Percentiles rank a stretch among this genome's conserved stretches.
Conservation (phyloP, 2,797 vertebrate species). For the Tragelaphus oryx region DNA sequence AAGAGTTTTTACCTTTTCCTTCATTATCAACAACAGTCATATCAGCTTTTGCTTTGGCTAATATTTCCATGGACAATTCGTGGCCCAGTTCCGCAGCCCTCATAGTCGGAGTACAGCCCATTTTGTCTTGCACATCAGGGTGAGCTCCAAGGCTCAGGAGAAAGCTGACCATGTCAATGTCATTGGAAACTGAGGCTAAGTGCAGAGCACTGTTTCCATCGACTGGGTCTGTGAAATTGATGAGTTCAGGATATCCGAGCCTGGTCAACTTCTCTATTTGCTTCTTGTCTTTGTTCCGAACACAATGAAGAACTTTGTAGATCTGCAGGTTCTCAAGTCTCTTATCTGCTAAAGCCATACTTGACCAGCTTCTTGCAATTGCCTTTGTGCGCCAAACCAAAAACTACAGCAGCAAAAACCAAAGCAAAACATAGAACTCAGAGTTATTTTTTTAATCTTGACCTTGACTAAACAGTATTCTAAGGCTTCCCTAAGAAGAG, state of each 20-base stretch:
- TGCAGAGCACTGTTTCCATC: constrained; percentile 88
- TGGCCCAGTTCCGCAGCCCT: constrained; percentile 90
- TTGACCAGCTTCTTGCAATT: constrained; percentile 62
- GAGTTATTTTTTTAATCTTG: constrained; percentile 6
- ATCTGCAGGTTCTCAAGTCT: constrained; percentile 89
- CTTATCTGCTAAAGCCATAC: constrained; percentile 75
- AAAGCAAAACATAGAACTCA: not conserved
- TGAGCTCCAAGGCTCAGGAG: constrained; percentile 86
- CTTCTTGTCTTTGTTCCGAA: constrained; percentile 82
- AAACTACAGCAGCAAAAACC: not conserved
- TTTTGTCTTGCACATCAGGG: constrained; percentile 86
- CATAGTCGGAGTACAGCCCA: constrained; percentile 89
- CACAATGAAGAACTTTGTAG: constrained; percentile 90
- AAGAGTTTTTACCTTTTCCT: constrained; percentile 87
- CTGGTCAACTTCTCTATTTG: constrained; percentile 88
- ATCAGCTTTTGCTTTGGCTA: constrained; percentile 85
- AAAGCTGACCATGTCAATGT: constrained; percentile 87
- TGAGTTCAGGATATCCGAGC: constrained; percentile 86
- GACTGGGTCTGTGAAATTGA: constrained; percentile 89
- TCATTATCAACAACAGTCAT: constrained; percentile 87
- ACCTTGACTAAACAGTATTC: not conserved
- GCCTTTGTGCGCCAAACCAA: constrained; percentile 59
- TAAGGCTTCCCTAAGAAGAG: not conserved
- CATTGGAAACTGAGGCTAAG: constrained; percentile 85
- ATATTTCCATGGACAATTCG: constrained; percentile 81